A percentile compares a stretch with the other conserved stretches of the same genome.
phyloP scores from a whole-genome alignment of 1,140 invertebrate species.

The Chrysopa pallens region DNA sequence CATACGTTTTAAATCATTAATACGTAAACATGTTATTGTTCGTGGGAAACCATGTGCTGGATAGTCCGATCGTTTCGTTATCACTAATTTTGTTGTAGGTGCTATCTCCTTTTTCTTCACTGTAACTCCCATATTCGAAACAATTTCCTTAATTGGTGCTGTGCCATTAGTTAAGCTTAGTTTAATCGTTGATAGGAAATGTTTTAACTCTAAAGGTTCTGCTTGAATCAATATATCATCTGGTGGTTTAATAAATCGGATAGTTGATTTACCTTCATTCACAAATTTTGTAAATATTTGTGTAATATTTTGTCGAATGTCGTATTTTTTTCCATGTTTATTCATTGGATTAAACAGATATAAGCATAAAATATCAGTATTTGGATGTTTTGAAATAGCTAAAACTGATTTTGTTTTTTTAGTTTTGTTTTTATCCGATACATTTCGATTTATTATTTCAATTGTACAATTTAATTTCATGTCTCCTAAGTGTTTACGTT shows the following conservation, averaged over 20 bases:
- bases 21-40: constrained; percentile 33
- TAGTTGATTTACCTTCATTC: constrained; percentile 52
- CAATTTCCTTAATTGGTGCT: constrained; percentile 30
- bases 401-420: constrained; percentile 38
- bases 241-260: constrained; percentile 45
- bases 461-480: no score
- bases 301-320: constrained; percentile 40
- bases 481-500: no score
- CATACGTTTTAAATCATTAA: constrained; percentile 36
- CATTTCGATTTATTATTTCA: no score
- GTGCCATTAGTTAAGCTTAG: constrained; percentile 37
- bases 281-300: constrained; percentile 48
- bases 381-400: constrained; percentile 39
- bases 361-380: constrained; percentile 35
- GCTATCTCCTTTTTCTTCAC: constrained; percentile 21
- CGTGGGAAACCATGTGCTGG: constrained; percentile 48
- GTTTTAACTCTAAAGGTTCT: constrained; percentile 44
- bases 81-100: constrained; percentile 32
- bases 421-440: constrained; percentile 16
- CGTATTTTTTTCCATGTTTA: constrained; percentile 46
- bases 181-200: constrained; percentile 43
- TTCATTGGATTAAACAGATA: constrained; percentile 43
- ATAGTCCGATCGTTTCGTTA: constrained; percentile 42
- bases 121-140: constrained; percentile 28
- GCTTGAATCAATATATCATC: constrained; percentile 49